Evolutionary conservation across 2,113 vertebrate genomes (phyloP).

Genomic region (Elephas maximus): DNA sequence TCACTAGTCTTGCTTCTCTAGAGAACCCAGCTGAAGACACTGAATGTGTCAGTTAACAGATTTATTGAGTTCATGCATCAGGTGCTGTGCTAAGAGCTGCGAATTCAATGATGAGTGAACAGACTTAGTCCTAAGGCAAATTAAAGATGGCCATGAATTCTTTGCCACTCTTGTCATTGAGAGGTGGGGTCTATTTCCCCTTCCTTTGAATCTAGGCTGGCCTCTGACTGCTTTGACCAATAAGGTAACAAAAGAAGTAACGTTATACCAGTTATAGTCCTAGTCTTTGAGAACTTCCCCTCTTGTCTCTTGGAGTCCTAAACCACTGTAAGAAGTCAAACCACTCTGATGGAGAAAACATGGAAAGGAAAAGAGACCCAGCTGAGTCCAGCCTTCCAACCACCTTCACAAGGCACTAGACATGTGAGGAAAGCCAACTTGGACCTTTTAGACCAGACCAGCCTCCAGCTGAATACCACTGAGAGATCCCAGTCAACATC

Average conservation of each 20-base stretch:
- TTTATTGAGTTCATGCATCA: background rate
- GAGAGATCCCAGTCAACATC: background rate
- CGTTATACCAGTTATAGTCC: background rate
- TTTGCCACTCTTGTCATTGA: background rate
- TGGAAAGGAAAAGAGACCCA: background rate
- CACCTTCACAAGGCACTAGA: background rate
- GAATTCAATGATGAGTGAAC: background rate
- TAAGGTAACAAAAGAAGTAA: background rate
- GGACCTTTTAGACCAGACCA: no score
- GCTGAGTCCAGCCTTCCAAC: background rate
- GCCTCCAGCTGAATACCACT: background rate
- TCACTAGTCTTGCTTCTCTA: no score
- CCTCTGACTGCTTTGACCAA: background rate
- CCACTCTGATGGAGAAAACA: background rate
- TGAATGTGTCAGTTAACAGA: conserved; percentile 25
- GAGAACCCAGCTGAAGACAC: no score
- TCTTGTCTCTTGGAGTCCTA: background rate
- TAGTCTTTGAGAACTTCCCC: conserved; percentile 6
- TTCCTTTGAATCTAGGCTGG: background rate
- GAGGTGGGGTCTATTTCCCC: background rate
- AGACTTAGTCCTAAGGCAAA: background rate
- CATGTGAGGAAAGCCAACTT: no score
- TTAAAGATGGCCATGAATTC: background rate
- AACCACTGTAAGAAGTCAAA: background rate
- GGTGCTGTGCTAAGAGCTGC: background rate